These are phyloP conservation scores for Lasioglossum marginatum DNA, from an alignment of 2,888 invertebrate species.

Conservation along the genomic window DNA sequence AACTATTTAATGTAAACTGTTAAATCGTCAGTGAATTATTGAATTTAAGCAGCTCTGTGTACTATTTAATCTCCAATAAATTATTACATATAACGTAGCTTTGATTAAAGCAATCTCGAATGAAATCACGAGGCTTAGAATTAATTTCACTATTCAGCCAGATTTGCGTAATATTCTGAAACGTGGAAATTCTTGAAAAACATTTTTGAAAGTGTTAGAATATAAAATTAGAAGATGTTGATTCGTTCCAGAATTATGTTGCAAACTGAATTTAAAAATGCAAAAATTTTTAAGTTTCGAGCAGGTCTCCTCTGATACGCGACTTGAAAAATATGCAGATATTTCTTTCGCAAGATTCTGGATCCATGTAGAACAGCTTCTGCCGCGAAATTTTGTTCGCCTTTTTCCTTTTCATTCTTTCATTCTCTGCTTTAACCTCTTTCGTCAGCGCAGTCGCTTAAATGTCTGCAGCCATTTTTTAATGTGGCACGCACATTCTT, in stretches of 20 bases:
- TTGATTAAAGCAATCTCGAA: not conserved
- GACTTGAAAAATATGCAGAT: not conserved
- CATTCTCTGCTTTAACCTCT: not conserved
- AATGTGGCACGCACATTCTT: not conserved
- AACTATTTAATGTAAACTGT: not conserved
- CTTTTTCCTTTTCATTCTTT: not conserved
- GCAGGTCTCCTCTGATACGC: not conserved
- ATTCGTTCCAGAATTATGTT: not conserved
- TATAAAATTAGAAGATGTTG: not conserved
- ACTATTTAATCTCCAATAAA: not conserved
- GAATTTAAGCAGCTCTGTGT: not conserved
- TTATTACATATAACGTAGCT: not conserved
- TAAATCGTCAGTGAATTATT: not conserved
- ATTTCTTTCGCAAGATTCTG: not conserved
- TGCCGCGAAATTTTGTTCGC: not conserved
- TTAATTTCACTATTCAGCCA: not conserved
- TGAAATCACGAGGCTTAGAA: not conserved
- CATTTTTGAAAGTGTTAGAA: not conserved
- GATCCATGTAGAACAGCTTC: not conserved
- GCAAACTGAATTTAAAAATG: not conserved
- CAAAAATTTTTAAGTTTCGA: not conserved
- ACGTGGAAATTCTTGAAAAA: not conserved
- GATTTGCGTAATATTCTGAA: not conserved
- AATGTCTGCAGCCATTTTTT: not conserved
- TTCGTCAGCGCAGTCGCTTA: not conserved